phyloP scores from a whole-genome alignment of 2,113 vertebrate species.

The Seriola aureovittata region DNA sequence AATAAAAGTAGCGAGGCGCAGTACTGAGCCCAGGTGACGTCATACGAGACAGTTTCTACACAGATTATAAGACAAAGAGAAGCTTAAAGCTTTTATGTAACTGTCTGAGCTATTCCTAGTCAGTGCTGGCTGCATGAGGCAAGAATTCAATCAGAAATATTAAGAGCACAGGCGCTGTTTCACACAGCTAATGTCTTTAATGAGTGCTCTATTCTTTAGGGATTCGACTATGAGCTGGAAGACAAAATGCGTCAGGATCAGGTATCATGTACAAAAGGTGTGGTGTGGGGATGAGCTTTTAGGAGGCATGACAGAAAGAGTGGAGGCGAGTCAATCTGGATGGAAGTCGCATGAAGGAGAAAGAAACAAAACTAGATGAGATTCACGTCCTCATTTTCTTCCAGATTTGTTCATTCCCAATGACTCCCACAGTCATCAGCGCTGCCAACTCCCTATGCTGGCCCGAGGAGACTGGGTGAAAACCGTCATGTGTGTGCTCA shows the following conservation, averaged over 20 bases:
- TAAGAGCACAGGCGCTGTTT: not conserved
- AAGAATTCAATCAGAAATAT: not conserved
- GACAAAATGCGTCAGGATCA: not conserved
- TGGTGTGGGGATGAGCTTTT: too few species aligned
- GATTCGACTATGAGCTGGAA: not conserved
- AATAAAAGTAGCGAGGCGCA: too few species aligned
- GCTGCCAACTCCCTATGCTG: slow-evolving; percentile 27
- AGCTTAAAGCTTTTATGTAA: too few species aligned
- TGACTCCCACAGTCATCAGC: not conserved
- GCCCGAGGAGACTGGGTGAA: slow-evolving; percentile 39
- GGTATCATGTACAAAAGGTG: too few species aligned
- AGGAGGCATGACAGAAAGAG: not conserved
- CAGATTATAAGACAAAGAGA: too few species aligned
- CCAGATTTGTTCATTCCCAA: slow-evolving; percentile 5
- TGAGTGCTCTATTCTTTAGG: not conserved
- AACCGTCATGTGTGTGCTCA: slow-evolving; percentile 47
- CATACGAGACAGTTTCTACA: too few species aligned
- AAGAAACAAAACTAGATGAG: not conserved
- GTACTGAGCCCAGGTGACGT: too few species aligned
- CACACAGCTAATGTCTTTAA: not conserved
- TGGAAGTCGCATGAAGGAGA: not conserved
- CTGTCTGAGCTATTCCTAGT: not conserved
- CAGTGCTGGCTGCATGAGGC: too few species aligned
- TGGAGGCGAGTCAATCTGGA: not conserved
- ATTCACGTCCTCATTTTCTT: not conserved